Conservation (phyloP, 1,140 invertebrate species). For the Listronotus oregonensis region DNA sequence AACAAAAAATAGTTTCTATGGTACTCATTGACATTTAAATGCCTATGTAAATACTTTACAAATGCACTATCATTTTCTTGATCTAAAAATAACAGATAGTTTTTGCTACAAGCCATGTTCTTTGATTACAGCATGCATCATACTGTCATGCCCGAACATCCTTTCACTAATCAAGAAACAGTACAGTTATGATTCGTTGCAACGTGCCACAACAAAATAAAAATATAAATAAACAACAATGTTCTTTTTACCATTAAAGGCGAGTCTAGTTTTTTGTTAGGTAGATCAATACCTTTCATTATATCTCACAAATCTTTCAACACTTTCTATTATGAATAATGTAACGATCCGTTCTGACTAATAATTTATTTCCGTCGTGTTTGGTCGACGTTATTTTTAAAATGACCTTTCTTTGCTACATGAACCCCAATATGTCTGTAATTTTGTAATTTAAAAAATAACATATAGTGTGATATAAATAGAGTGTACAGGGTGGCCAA, state of each 20-base stretch:
- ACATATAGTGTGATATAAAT: too few species aligned
- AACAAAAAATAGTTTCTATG: slow-evolving; percentile 14
- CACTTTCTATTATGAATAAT: slow-evolving; percentile 24
- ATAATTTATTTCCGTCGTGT: background rate
- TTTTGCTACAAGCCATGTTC: slow-evolving; percentile 18
- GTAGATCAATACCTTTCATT: slow-evolving; percentile 5
- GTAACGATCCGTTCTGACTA: slow-evolving; percentile 13
- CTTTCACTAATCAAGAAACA: slow-evolving; percentile 29
- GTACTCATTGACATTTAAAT: slow-evolving; percentile 21
- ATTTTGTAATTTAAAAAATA: too few species aligned
- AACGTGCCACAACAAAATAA: slow-evolving; percentile 1
- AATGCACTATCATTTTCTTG: slow-evolving; percentile 14
- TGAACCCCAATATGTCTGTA: too few species aligned
- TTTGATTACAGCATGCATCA: slow-evolving; percentile 23
- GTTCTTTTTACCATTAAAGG: slow-evolving; percentile 10
- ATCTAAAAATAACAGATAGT: slow-evolving; percentile 16
- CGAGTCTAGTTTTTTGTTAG: slow-evolving; percentile 13
- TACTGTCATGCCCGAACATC: slow-evolving; percentile 17
- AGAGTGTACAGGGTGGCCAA: too few species aligned
- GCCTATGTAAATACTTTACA: slow-evolving; percentile 16
- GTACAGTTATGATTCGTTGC: slow-evolving; percentile 16
- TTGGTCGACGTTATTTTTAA: background rate
- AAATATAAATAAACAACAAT: slow-evolving; percentile 6
- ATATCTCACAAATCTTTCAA: slow-evolving; percentile 5
- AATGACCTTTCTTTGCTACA: too few species aligned